Evolutionary conservation across 2,888 invertebrate genomes (phyloP).

Genomic region (Prenolepis imparis): DNA sequence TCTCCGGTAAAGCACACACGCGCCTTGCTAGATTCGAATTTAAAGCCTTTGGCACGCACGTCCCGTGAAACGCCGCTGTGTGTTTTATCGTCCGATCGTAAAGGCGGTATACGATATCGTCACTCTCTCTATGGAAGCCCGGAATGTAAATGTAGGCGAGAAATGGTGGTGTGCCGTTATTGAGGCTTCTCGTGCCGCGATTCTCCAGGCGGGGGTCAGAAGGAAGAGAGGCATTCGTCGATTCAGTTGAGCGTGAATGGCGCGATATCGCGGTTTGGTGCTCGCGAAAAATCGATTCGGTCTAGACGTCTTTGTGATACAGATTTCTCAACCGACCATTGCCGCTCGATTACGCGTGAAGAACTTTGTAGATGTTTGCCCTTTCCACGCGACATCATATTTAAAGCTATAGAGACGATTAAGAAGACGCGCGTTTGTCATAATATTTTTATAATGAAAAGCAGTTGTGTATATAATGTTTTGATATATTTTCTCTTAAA

Average conservation of each 20-base stretch:
- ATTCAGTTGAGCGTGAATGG: conserved; percentile 44
- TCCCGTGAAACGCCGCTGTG: conserved; percentile 30
- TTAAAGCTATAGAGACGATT: background rate
- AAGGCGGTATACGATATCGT: conserved; percentile 23
- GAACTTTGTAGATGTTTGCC: conserved; percentile 10
- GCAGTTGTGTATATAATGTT: background rate
- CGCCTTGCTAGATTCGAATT: conserved; percentile 28
- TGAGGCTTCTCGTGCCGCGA: conserved; percentile 47
- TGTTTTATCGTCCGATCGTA: conserved; percentile 54
- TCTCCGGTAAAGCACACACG: background rate
- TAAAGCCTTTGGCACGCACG: conserved; percentile 51
- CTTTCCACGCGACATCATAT: conserved; percentile 1
- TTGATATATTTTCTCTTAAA: background rate
- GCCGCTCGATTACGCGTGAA: conserved; percentile 48
- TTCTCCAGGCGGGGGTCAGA: conserved; percentile 35
- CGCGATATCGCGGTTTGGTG: conserved; percentile 49
- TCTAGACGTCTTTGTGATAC: conserved; percentile 56
- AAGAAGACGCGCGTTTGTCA: background rate
- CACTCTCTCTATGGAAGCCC: conserved; percentile 4
- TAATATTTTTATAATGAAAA: background rate
- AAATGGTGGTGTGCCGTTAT: conserved; percentile 24
- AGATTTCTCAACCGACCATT: conserved; percentile 38
- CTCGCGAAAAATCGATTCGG: conserved; percentile 51
- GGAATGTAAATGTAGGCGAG: conserved; percentile 45
- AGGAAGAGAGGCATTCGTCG: conserved; percentile 48